Evolutionary conservation across 2,888 invertebrate species (phyloP), one percentile per base, ranked within the genome.

Genomic region (Gasteruption jaculator): DNA sequence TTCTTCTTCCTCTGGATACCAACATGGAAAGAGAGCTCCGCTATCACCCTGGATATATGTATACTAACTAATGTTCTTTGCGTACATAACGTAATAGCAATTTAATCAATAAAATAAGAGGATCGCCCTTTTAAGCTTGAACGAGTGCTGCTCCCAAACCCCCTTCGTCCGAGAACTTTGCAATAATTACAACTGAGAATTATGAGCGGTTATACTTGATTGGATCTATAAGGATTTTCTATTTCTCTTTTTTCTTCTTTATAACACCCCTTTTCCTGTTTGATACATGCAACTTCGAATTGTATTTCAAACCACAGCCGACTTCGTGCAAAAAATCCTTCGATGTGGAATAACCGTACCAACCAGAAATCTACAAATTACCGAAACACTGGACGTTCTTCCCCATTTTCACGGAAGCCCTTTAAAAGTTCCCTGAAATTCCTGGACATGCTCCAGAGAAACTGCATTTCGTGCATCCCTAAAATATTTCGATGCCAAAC

Each of bases 101-200:
- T 65, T 66, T 65, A 63, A 66, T 66, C 61, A 66, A 65, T 62
- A 64, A 65, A 66, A 65, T 60, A 66, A 66, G 61, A 66, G 54
- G 52, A 64, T 56, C 53, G 53, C 48, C 29, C n/a, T n/a, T n/a
- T 49, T 52, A 46, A 46, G 50, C 43, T 48, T 27, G 52, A 55
- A 41, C 50, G n/a, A n/a, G n/a, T n/a, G 52, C 53, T 49, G 55
- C 58, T 55, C 56, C n/a, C n/a, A n/a, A n/a, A n/a, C n/a, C n/a
- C n/a, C n/a, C n/a, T n/a, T n/a, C n/a, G n/a, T 60, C 54, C 55
- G 52, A 56, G 60, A n/a, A 61, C 56, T 60, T 55, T 53, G 60
- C 61, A 61, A 66, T 67, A 67, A 67, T 67, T 67, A 64, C 63
- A 62, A 56, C 57, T 52, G 61, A 65, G 65, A 67, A 65, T 65